Conservation (phyloP, 2,797 vertebrate species). For the Schizothorax lantsangensis region DNA sequence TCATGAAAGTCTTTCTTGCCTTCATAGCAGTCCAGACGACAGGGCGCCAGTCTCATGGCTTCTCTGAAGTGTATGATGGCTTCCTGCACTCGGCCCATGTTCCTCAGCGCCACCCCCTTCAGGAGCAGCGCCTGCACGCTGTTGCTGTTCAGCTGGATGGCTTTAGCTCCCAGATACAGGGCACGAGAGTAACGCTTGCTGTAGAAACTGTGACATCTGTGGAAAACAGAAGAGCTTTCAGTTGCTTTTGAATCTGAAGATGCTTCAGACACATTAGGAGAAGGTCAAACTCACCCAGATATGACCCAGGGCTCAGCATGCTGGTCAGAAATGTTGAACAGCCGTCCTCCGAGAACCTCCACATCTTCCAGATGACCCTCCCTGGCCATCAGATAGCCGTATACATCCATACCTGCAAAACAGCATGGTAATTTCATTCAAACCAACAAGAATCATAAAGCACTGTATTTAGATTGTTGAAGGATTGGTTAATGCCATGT, state of each 20-base stretch:
- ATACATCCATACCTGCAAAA: conserved; percentile 94
- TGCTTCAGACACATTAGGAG: neutral
- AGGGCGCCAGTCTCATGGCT: conserved; percentile 94
- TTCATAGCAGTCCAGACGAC: conserved; percentile 96
- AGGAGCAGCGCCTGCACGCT: conserved; percentile 95
- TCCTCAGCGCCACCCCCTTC: conserved; percentile 94
- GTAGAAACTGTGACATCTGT: conserved; percentile 97
- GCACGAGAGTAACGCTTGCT: conserved; percentile 97
- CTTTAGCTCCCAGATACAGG: conserved; percentile 96
- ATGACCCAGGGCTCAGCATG: conserved; percentile 99
- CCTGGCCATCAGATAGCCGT: conserved; percentile 94
- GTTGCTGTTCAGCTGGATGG: conserved; percentile 98
- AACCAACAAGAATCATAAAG: neutral
- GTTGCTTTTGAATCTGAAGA: neutral
- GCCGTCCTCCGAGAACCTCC: conserved; percentile 94
- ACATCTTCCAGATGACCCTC: conserved; percentile 98
- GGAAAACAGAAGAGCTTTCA: conserved; percentile 19
- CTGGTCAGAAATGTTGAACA: conserved; percentile 98
- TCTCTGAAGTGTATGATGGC: conserved; percentile 98
- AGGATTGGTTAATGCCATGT: neutral
- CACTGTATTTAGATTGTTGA: neutral
- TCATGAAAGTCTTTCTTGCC: conserved; percentile 69
- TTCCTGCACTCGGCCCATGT: conserved; percentile 97
- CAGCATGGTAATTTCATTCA: neutral
- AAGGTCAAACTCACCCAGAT: conserved; percentile 84